Evolutionary conservation across 2,797 vertebrate genomes (phyloP), one percentile per base, ranked within the genome.

Genomic region (Allobates femoralis): DNA sequence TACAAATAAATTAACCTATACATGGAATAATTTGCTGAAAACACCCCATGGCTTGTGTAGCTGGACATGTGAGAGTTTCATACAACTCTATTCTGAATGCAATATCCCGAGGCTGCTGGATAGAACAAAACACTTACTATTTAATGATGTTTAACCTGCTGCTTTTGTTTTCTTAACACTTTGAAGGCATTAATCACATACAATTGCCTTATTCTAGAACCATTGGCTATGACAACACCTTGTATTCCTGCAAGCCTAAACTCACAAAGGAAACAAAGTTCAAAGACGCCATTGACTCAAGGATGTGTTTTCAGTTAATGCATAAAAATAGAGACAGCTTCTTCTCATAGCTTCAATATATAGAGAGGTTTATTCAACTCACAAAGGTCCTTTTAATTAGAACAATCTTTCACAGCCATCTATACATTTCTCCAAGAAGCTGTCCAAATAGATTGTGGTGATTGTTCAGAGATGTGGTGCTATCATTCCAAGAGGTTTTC

Each of bases 101-200:
- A 74, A 85, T 88, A 88, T 88, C 87, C 87, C 71, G 50, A 30
- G 87, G 87, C 87, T 85, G 78, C 81, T 81, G 87, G 51, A 51
- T 28, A 81, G 87, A 80, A 88, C 87, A 88, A 88, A 85, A 88
- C 83, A 81, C 78, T 79, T 89, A 89, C 85, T 71, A 79, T 81
- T 79, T 89, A 85, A 87, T 87, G 79, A 89, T 85, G 83, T 87
- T 82, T 89, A 85, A 91, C 90, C 89, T 92, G 87, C 86, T 92
- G 88, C 90, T 91, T 92, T 91, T 93, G 89, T 90, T 91, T 91
- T 90, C 90, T 85, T 89, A 85, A 88, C 86, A 92, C 90, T 92
- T 92, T 93, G 92, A 92, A 92, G 90, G 89, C 87, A 90, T 86
- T 93, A 90, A 92, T 93, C 89, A 92, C 92, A 92, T 92, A 87